Percentiles rank a stretch among this genome's conserved stretches.
Evolutionary conservation across 2,113 vertebrate species (phyloP).

Genomic region (Riparia riparia): DNA sequence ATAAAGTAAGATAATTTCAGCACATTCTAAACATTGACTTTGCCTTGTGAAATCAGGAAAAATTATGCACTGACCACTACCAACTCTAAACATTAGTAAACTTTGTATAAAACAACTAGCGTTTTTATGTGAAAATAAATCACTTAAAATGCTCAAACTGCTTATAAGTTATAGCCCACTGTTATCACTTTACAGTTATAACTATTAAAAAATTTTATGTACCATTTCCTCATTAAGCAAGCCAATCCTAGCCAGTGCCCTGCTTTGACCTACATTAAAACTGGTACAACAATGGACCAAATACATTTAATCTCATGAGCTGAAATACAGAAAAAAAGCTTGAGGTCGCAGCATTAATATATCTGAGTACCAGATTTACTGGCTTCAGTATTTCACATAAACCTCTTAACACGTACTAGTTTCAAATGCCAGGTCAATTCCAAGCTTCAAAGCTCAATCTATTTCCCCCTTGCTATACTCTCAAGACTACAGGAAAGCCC

Average conservation of each 20-base stretch:
- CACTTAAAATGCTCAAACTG: background rate
- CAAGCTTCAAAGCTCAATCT: background rate
- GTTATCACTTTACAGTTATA: conserved; percentile 7
- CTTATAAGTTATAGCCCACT: background rate
- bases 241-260: conserved; percentile 8
- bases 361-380: conserved; percentile 29
- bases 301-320: conserved; percentile 1
- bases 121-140: background rate
- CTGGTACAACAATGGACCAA: conserved; percentile 4
- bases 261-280: conserved; percentile 51
- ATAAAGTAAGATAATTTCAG: background rate
- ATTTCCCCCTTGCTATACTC: background rate
- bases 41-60: rapidly evolving
- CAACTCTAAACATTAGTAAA: background rate
- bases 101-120: background rate
- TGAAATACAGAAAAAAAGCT: conserved; percentile 5
- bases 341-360: conserved; percentile 12
- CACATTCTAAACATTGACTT: background rate
- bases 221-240: conserved; percentile 44
- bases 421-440: conserved; percentile 19
- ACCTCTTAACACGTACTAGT: background rate
- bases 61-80: background rate
- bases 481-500: background rate
- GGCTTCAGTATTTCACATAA: conserved; percentile 4
- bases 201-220: conserved; percentile 42